Base-by-base conservation (phyloP, 2,113 vertebrate species). In the Archocentrus centrarchus region DNA sequence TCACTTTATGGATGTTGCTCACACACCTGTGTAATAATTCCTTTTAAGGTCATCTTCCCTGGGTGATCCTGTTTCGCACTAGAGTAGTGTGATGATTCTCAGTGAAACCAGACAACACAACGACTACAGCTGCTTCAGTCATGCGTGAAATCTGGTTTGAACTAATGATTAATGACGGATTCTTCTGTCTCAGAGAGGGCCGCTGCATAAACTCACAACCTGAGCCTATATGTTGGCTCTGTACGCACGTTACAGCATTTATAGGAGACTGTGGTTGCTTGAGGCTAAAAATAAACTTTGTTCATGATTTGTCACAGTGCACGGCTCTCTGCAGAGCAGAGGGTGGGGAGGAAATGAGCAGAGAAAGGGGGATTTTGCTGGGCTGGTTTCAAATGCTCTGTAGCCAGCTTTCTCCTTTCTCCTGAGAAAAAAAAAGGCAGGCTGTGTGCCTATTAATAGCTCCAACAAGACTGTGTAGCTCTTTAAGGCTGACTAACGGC, bases 341-440 rank as follows among this genome's bases (percentile, higher is more conserved):
- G 93, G 93, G 95, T 84, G 93, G 88, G 93, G 92, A 95, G 95
- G 95, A 95, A 94, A 89, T 90, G 91, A 86, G 83, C 75, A 30
- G 66, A 59, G 86, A 62, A 66, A 78, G 14, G 83, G 90, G 86
- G 86, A 77, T 68, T 89, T 86, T 77, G 61, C 24, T 32, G 32
- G 80, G 79, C 44, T 76, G 68, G n/a, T 32, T 75, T 73, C 77
- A 57, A 87, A 75, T 77, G 41, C 75, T 75, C 63, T 11, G 30
- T 78, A 39, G 80, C 27, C 82, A 50, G 73, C 63, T 64, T 85
- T 83, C 87, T 88, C 84, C 70, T 59, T 57, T 11, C 10, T 13
- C 41, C 4, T 44, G 11, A 44, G 18, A 2, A 39, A 35, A 79
- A 84, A 64, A 83, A 70, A 73, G 77, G 30, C 64, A 6, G 81